A percentile compares a stretch with the other conserved stretches of the same genome.
Evolutionary conservation across 2,888 invertebrate species (phyloP).

Genomic region (Pseudanteris insignis): DNA sequence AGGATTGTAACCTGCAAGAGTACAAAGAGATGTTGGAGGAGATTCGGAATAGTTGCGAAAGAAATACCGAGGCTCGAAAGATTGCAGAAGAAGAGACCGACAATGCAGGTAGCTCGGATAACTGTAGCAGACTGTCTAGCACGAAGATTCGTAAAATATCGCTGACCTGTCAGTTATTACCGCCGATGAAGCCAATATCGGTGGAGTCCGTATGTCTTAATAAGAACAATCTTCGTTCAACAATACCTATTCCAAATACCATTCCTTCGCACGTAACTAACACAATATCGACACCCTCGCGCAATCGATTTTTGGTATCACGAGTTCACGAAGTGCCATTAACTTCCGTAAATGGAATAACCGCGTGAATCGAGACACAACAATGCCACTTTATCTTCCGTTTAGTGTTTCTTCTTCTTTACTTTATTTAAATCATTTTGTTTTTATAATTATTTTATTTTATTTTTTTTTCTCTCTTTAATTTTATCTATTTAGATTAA

Average conservation of each 20-base stretch:
- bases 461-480: conserved; percentile 2
- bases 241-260: conserved; percentile 70
- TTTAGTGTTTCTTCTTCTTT: background rate
- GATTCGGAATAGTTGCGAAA: conserved; percentile 71
- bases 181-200: conserved; percentile 48
- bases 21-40: conserved; percentile 68
- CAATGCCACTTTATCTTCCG: conserved; percentile 2
- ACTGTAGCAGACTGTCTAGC: conserved; percentile 59
- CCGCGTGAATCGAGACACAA: conserved; percentile 25
- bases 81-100: conserved; percentile 54
- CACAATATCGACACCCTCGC: conserved; percentile 71
- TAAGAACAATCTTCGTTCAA: conserved; percentile 73
- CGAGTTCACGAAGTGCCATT: conserved; percentile 66
- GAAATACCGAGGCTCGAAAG: conserved; percentile 66
- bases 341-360: conserved; percentile 54
- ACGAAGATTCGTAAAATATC: conserved; percentile 74
- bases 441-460: conserved; percentile 1
- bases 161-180: conserved; percentile 74
- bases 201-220: conserved; percentile 63
- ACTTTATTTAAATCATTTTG: background rate
- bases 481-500: conserved; percentile 2
- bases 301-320: conserved; percentile 67
- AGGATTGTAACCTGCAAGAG: conserved; percentile 59
- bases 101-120: conserved; percentile 56
- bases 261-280: conserved; percentile 75